Conservation (phyloP, 2,797 vertebrate genomes). For the Okamejei kenojei region DNA sequence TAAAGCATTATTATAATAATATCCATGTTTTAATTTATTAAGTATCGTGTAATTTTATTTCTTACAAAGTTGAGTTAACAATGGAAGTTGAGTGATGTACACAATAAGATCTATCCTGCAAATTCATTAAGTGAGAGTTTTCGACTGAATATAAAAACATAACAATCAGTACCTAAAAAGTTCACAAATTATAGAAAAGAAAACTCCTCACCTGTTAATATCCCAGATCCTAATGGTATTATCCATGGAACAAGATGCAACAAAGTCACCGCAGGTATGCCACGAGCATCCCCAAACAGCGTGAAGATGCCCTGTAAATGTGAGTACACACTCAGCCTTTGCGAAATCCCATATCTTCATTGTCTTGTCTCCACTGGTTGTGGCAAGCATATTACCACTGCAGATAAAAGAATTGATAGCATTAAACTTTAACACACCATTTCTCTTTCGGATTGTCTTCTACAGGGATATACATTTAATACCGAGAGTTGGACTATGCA, state of each 20-base stretch:
- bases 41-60: background rate
- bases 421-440: constrained; percentile 24
- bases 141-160: background rate
- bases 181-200: background rate
- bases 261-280: constrained; percentile 64
- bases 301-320: constrained; percentile 54
- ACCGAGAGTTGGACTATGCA: background rate
- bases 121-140: background rate
- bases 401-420: background rate
- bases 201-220: constrained; percentile 55
- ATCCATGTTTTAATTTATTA: background rate
- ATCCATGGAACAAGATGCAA: constrained; percentile 74
- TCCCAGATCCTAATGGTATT: constrained; percentile 71
- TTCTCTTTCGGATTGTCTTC: constrained; percentile 29
- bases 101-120: background rate
- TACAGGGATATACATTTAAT: background rate
- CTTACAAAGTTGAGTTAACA: background rate
- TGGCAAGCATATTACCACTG: constrained; percentile 65
- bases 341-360: constrained; percentile 62
- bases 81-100: background rate
- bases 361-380: constrained; percentile 60
- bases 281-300: constrained; percentile 62
- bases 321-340: constrained; percentile 53
- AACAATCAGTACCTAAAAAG: background rate
- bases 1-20: background rate